Conservation (phyloP, 2,797 vertebrate species). For the Fundulus diaphanus region DNA sequence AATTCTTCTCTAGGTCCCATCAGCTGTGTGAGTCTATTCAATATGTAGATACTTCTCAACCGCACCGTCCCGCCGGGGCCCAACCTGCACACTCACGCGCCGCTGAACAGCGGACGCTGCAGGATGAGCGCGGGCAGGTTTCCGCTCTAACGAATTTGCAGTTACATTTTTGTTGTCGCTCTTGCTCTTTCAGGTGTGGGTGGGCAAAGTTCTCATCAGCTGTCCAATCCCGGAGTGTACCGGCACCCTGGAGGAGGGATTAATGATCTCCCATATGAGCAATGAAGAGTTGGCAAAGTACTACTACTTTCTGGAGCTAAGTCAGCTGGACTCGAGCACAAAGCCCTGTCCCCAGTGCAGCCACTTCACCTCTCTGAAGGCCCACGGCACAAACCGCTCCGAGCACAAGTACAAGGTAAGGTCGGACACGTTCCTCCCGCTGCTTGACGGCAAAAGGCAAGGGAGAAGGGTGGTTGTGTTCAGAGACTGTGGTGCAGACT, state of each 20-base stretch:
- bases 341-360: constrained; percentile 98
- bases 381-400: constrained; percentile 83
- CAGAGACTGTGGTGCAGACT: neutral
- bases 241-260: constrained; percentile 90
- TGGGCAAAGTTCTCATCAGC: constrained; percentile 88
- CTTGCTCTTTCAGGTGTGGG: constrained; percentile 83
- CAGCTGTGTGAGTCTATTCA: constrained; percentile 15
- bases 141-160: neutral
- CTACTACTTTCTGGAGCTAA: constrained; percentile 95
- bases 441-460: neutral
- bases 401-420: constrained; percentile 97
- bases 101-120: constrained; percentile 2
- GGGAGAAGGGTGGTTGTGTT: neutral
- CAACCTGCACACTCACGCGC: neutral
- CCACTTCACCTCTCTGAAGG: constrained; percentile 93
- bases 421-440: neutral
- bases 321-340: constrained; percentile 93
- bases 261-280: constrained; percentile 87
- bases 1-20: constrained; percentile 45
- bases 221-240: constrained; percentile 96
- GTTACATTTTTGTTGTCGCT: neutral
- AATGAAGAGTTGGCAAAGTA: constrained; percentile 92
- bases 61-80: neutral
- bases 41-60: neutral
- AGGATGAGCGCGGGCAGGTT: neutral